Percentiles rank a stretch among this genome's conserved stretches.
Conservation (phyloP, 1,140 invertebrate genomes). For the Drosophila leontia region DNA sequence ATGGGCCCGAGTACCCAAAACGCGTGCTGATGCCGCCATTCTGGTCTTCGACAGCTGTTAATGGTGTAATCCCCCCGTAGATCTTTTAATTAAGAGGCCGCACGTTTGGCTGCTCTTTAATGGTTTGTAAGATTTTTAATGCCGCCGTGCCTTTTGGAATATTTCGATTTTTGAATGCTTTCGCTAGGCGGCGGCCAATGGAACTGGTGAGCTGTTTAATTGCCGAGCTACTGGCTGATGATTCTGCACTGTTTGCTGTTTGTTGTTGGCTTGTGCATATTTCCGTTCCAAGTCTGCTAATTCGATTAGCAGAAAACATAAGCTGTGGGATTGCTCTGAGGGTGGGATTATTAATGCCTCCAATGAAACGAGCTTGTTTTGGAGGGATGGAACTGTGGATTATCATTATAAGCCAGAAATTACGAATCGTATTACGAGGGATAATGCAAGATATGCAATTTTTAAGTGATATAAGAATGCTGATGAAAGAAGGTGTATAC, state of each 20-base stretch:
- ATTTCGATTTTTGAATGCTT: slow-evolving; percentile 23
- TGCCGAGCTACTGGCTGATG: slow-evolving; percentile 12
- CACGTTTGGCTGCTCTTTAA: slow-evolving; percentile 70
- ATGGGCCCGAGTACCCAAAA: slow-evolving; percentile 32
- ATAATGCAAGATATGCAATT: neutral
- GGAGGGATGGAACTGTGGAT: slow-evolving; percentile 3
- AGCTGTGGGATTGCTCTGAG: neutral
- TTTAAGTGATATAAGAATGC: neutral
- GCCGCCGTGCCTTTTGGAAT: neutral
- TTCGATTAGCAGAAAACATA: slow-evolving; percentile 42
- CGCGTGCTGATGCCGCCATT: slow-evolving; percentile 55
- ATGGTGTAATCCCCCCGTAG: slow-evolving; percentile 62
- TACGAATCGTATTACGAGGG: neutral
- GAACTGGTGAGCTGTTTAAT: slow-evolving; percentile 44
- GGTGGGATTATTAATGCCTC: slow-evolving; percentile 1
- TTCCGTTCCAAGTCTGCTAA: slow-evolving; percentile 50
- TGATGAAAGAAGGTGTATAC: too few species aligned
- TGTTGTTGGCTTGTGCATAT: slow-evolving; percentile 48
- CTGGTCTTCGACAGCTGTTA: slow-evolving; percentile 45
- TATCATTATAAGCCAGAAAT: slow-evolving; percentile 3
- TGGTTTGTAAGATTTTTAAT: slow-evolving; percentile 70
- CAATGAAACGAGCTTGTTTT: slow-evolving; percentile 1
- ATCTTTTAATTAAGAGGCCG: slow-evolving; percentile 78
- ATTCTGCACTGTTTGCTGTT: slow-evolving; percentile 16
- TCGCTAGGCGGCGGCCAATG: neutral